Percentiles rank a stretch among this genome's conserved stretches.
Conservation (phyloP, 2,888 invertebrate genomes). For the Tillus elongatus region DNA sequence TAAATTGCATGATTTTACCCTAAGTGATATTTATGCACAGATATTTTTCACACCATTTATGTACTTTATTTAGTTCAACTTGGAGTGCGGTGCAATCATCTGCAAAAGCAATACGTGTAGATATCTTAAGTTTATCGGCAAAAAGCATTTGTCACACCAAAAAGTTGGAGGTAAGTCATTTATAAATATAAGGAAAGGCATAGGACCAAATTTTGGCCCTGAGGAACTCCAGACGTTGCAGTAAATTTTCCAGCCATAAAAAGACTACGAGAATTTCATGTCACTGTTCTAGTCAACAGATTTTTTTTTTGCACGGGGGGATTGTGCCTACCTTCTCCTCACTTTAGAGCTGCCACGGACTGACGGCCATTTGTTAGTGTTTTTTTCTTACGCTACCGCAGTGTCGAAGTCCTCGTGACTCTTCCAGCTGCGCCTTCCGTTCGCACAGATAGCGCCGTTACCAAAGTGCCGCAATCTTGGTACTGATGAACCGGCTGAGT, state of each 20-base stretch:
- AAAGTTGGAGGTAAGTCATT: no score
- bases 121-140: no score
- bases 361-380: constrained; percentile 14
- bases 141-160: no score
- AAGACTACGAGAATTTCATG: constrained; percentile 10
- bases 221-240: no score
- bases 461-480: not conserved
- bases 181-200: no score
- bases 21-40: no score
- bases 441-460: constrained; percentile 1
- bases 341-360: constrained; percentile 4
- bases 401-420: not conserved
- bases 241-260: constrained; percentile 14
- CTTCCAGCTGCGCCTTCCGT: constrained; percentile 4
- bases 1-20: no score
- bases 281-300: not conserved
- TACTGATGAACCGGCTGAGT: not conserved
- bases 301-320: not conserved
- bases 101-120: no score
- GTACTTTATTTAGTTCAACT: no score
- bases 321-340: not conserved
- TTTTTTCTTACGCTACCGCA: not conserved
- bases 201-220: no score
- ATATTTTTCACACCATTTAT: no score
- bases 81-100: no score